A percentile compares a stretch with the other conserved stretches of the same genome.
Conservation (phyloP, 1,140 invertebrate genomes). For the Nasonia vitripennis region DNA sequence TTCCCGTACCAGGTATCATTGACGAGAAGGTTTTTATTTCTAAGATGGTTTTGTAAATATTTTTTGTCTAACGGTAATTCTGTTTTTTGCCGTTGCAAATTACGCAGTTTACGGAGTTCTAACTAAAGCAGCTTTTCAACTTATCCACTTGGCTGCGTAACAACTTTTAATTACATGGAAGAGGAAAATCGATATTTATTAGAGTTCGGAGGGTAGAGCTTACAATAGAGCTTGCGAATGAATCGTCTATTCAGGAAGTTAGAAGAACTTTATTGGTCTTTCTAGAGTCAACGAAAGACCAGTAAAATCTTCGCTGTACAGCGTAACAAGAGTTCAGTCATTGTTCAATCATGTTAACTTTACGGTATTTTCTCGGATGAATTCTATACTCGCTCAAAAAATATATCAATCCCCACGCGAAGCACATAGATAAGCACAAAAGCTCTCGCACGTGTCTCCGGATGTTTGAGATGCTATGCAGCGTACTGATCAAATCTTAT, state of each 20-base stretch:
- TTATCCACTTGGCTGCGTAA: neutral
- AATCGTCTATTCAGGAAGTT: neutral
- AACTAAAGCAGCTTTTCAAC: neutral
- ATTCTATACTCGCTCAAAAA: too few relatives aligned
- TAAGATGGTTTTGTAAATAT: too few relatives aligned
- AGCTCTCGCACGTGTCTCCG: too few relatives aligned
- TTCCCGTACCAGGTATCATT: neutral
- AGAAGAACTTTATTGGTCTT: neutral
- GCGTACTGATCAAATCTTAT: too few relatives aligned
- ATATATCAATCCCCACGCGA: too few relatives aligned
- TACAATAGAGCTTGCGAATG: neutral
- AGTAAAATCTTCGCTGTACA: neutral
- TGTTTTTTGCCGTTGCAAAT: neutral
- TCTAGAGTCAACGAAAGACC: neutral
- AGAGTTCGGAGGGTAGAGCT: neutral
- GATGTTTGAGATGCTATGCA: too few relatives aligned
- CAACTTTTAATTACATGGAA: neutral
- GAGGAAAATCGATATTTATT: neutral
- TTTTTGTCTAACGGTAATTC: neutral
- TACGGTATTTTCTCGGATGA: too few relatives aligned
- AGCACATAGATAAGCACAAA: too few relatives aligned
- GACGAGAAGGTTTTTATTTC: too few relatives aligned
- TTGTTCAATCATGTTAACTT: neutral
- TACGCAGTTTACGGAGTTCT: neutral
- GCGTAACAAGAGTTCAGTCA: neutral